These are phyloP conservation scores for Dryas iulia DNA, from an alignment of 1,140 invertebrate species.

Conservation along the genomic window DNA sequence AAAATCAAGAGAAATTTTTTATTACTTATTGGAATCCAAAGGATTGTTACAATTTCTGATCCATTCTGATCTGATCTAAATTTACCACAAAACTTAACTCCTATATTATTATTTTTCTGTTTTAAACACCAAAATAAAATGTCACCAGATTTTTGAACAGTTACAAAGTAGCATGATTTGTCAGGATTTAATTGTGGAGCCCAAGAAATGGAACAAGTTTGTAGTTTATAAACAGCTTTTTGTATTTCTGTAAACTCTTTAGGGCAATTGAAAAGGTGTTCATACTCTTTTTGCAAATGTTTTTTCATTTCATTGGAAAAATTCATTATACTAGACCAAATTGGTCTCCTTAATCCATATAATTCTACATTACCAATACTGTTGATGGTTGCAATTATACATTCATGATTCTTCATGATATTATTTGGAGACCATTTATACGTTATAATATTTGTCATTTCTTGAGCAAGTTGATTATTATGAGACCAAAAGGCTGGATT, in stretches of 20 bases:
- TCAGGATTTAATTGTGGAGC: constrained; percentile 39
- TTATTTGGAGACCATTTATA: constrained; percentile 52
- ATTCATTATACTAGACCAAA: constrained; percentile 44
- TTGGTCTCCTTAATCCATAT: constrained; percentile 31
- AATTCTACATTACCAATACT: constrained; percentile 61
- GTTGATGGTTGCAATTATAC: constrained; percentile 52
- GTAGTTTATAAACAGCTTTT: constrained; percentile 41
- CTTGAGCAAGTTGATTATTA: constrained; percentile 43
- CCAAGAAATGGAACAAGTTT: constrained; percentile 52
- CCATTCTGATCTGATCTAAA: constrained; percentile 6
- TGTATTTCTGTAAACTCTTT: constrained; percentile 43
- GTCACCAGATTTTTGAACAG: constrained; percentile 56
- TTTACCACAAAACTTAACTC: constrained; percentile 29
- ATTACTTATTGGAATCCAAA: constrained; percentile 45
- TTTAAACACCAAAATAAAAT: constrained; percentile 55
- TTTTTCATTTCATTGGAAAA: constrained; percentile 44
- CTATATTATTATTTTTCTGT: constrained; percentile 20
- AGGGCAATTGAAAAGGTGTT: constrained; percentile 19
- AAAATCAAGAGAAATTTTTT: constrained; percentile 42
- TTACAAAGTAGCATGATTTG: constrained; percentile 52
- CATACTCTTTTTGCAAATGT: constrained; percentile 22
- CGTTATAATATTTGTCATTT: constrained; percentile 41
- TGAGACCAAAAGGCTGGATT: constrained; percentile 62
- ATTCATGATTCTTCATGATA: constrained; percentile 42
- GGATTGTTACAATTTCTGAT: constrained; percentile 33